Conservation (phyloP, 2,113 vertebrate genomes). For the Willisornis vidua region DNA sequence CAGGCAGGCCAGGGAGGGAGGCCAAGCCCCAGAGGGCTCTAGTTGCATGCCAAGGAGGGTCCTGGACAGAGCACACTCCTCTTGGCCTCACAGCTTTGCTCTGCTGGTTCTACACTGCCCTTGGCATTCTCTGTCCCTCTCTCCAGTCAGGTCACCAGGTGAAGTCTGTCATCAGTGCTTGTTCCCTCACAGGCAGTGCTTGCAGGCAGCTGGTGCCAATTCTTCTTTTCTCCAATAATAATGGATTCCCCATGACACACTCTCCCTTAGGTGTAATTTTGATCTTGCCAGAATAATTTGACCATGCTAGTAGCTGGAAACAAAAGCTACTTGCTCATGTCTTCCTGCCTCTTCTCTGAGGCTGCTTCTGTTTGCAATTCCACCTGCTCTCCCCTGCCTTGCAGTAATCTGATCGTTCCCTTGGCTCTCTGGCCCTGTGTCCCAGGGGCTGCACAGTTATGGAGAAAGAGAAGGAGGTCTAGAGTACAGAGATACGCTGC, state of each 20-base stretch:
- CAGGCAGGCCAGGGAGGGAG: neutral
- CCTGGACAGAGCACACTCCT: rapidly evolving
- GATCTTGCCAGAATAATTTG: neutral
- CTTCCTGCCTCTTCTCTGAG: neutral
- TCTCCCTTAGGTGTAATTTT: neutral
- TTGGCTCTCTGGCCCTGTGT: neutral
- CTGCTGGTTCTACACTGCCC: neutral
- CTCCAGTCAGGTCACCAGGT: neutral
- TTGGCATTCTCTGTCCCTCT: neutral
- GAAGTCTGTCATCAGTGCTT: neutral
- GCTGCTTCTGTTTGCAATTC: neutral
- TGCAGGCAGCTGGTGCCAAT: neutral
- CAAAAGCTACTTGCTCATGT: slow-evolving; percentile 3
- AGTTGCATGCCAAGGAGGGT: rapidly evolving
- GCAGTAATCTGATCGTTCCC: neutral
- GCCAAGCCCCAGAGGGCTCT: neutral
- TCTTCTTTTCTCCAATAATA: neutral
- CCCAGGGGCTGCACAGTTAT: neutral
- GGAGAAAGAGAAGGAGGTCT: neutral
- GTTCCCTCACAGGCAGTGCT: neutral
- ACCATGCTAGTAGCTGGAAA: slow-evolving; percentile 11
- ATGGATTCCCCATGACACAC: neutral
- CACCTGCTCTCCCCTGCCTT: neutral
- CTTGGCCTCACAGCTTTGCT: neutral
- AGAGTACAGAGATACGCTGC: neutral